Evolutionary conservation across 2,113 vertebrate species (phyloP).

Genomic region (Synodontis membranacea): DNA sequence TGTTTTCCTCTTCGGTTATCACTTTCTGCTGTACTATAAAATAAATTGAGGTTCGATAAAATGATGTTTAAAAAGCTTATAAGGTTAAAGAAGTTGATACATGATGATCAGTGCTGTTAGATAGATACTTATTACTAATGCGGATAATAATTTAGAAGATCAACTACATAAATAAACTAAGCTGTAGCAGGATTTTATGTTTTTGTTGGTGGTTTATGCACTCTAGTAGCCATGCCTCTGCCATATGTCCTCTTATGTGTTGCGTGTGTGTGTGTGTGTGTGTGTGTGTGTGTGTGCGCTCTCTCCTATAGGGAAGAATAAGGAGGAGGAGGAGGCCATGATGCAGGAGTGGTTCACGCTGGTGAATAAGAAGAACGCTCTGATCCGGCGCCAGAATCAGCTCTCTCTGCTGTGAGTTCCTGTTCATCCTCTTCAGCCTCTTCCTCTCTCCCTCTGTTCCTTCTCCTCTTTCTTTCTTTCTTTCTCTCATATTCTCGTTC

Average conservation of each 20-base stretch:
- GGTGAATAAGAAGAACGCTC: slow-evolving; percentile 99
- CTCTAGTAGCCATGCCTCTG: background rate
- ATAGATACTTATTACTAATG: background rate
- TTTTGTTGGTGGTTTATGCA: background rate
- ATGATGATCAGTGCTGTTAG: background rate
- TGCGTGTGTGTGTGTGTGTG: slow-evolving; percentile 24
- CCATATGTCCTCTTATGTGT: background rate
- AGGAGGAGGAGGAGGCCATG: slow-evolving; percentile 97
- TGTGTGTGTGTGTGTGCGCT: slow-evolving; percentile 2
- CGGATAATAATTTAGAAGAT: background rate
- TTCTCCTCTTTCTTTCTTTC: background rate
- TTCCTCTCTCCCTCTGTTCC: background rate
- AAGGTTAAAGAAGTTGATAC: background rate
- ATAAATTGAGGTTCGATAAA: background rate
- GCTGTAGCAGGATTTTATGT: background rate
- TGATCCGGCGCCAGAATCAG: slow-evolving; percentile 97
- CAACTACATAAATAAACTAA: background rate
- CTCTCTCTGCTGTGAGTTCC: slow-evolving; percentile 93
- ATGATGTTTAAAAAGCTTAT: background rate
- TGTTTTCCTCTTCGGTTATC: background rate
- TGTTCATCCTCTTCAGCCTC: background rate
- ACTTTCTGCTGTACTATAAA: background rate
- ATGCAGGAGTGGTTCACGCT: slow-evolving; percentile 99
- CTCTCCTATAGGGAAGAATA: slow-evolving; percentile 87
- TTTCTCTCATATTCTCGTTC: background rate